Evolutionary conservation across 2,113 vertebrate genomes (phyloP).

Genomic region (Ranitomeya variabilis): DNA sequence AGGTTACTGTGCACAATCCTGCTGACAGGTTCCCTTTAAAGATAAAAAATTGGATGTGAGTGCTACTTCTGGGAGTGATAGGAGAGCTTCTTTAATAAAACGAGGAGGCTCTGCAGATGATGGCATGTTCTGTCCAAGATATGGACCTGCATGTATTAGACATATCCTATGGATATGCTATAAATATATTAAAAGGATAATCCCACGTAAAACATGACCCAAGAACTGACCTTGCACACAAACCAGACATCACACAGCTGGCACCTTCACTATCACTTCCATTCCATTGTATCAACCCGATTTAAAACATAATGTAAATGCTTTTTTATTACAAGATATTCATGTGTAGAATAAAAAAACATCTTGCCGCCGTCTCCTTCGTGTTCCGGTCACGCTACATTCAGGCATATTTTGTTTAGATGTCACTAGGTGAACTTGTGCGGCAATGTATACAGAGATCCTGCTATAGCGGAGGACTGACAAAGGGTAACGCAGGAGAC

Average conservation of each 20-base stretch:
- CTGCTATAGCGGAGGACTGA: not conserved
- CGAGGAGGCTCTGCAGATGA: too few species aligned
- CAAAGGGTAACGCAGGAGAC: not conserved
- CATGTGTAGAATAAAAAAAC: not conserved
- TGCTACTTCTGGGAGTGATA: too few species aligned
- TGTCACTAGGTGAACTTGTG: slow-evolving; percentile 7
- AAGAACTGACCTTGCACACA: not conserved
- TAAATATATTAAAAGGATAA: too few species aligned
- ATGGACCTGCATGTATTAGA: too few species aligned
- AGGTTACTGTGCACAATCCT: too few species aligned
- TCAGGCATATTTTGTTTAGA: not conserved
- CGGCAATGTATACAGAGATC: not conserved
- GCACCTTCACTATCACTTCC: not conserved
- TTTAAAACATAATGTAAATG: not conserved
- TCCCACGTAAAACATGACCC: too few species aligned
- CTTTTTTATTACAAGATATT: not conserved
- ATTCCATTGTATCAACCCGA: not conserved
- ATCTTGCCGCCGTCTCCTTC: not conserved
- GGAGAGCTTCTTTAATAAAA: too few species aligned
- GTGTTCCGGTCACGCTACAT: not conserved
- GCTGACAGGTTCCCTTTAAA: too few species aligned
- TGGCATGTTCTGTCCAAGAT: too few species aligned
- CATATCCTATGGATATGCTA: too few species aligned
- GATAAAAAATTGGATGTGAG: too few species aligned
- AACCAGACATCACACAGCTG: not conserved